phyloP scores from a whole-genome alignment of 2,888 invertebrate genomes.

The Campopleginae sp. region DNA sequence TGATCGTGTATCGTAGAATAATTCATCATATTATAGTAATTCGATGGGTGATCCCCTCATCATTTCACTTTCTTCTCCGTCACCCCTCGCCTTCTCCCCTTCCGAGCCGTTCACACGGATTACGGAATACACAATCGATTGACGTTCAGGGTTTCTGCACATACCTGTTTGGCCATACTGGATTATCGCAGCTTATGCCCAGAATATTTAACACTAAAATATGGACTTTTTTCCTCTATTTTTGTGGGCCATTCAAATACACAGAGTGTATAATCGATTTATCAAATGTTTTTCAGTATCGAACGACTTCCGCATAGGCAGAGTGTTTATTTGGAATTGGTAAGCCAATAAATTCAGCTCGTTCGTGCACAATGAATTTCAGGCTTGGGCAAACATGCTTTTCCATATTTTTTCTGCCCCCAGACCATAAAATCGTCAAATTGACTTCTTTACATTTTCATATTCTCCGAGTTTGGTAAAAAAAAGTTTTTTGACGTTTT shows the following conservation, averaged over 20 bases:
- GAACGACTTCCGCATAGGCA: neutral
- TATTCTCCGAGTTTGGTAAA: no score
- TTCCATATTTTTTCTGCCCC: neutral
- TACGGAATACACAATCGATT: conserved; percentile 17
- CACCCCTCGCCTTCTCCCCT: neutral
- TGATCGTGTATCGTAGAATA: conserved; percentile 50
- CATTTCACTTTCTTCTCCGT: neutral
- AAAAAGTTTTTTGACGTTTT: neutral
- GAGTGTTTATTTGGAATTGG: neutral
- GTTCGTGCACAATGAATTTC: neutral
- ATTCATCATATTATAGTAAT: conserved; percentile 46
- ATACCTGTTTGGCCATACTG: neutral
- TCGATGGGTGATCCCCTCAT: conserved; percentile 14
- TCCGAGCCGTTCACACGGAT: neutral
- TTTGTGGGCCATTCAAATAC: neutral
- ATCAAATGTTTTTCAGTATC: neutral
- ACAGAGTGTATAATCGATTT: neutral
- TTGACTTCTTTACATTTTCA: neutral
- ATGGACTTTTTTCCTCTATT: neutral
- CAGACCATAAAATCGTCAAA: neutral
- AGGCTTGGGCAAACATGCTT: neutral
- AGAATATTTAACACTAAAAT: conserved; percentile 7
- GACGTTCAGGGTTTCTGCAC: conserved; percentile 30
- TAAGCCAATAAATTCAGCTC: neutral
- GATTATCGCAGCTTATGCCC: conserved; percentile 20